Conservation (phyloP, 2,888 invertebrate species). For the Antheraea assamensis region DNA sequence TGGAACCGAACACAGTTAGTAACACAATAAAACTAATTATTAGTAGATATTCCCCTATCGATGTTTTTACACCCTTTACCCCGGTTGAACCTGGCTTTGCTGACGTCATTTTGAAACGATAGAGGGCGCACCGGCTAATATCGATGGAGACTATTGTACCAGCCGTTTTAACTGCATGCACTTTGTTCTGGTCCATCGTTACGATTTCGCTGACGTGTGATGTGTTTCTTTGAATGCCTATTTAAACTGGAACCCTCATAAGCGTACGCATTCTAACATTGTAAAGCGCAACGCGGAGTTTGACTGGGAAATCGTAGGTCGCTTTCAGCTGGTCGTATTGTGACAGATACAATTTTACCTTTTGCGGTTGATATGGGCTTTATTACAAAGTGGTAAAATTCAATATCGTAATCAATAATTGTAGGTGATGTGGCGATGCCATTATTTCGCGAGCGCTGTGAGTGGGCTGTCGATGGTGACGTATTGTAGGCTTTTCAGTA, state of each 20-base stretch:
- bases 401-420: slow-evolving; percentile 32
- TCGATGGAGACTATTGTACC: slow-evolving; percentile 66
- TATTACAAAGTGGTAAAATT: slow-evolving; percentile 35
- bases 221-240: slow-evolving; percentile 62
- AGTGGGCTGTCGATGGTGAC: slow-evolving; percentile 75
- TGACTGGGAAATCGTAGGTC: slow-evolving; percentile 39
- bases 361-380: slow-evolving; percentile 30
- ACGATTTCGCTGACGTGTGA: slow-evolving; percentile 73
- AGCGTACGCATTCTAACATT: slow-evolving; percentile 27
- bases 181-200: slow-evolving; percentile 66
- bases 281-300: slow-evolving; percentile 18
- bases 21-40: too few species aligned
- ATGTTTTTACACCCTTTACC: background rate
- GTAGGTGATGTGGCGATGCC: slow-evolving; percentile 31
- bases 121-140: slow-evolving; percentile 52
- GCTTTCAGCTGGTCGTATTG: slow-evolving; percentile 44
- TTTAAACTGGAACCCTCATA: slow-evolving; percentile 37
- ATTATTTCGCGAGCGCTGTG: slow-evolving; percentile 72
- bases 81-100: slow-evolving; percentile 26
- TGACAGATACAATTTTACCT: slow-evolving; percentile 37
- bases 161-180: slow-evolving; percentile 69
- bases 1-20: too few species aligned
- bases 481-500: slow-evolving; percentile 74
- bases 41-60: too few species aligned
- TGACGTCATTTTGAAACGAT: slow-evolving; percentile 53